Evolutionary conservation across 2,888 invertebrate genomes (phyloP).

Genomic region (Latrodectus hesperus): DNA sequence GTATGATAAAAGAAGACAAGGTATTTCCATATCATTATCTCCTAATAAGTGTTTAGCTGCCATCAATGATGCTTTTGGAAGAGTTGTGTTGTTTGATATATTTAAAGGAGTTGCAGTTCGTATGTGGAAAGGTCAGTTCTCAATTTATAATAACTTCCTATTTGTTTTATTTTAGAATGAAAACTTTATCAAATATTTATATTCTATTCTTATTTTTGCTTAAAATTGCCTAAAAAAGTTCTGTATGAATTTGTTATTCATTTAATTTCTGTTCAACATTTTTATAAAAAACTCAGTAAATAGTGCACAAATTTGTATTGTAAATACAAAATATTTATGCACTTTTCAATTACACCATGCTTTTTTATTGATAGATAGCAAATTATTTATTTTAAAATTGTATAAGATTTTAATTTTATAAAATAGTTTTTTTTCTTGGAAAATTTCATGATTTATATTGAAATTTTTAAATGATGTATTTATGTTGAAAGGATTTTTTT

Average conservation of each 20-base stretch:
- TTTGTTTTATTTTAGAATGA: no score
- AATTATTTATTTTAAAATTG: neutral
- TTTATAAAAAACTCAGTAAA: no score
- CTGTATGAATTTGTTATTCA: no score
- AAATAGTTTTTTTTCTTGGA: no score
- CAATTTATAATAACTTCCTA: neutral
- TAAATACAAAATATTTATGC: neutral
- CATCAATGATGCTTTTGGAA: slow-evolving; percentile 88
- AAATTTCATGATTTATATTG: no score
- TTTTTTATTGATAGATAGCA: neutral
- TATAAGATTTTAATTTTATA: neutral
- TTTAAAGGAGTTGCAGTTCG: slow-evolving; percentile 85
- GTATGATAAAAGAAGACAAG: slow-evolving; percentile 86
- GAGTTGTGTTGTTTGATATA: slow-evolving; percentile 90
- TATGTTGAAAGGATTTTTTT: no score
- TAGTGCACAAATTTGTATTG: neutral
- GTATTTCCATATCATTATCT: slow-evolving; percentile 84
- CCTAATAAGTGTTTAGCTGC: slow-evolving; percentile 87
- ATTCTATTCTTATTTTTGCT: no score
- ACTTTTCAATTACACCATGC: neutral
- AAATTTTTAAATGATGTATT: no score
- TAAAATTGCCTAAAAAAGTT: no score
- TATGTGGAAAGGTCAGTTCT: slow-evolving; percentile 85
- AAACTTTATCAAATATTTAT: no score
- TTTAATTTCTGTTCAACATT: no score